A percentile compares a stretch with the other conserved stretches of the same genome.
Evolutionary conservation across 1,140 invertebrate genomes (phyloP).

Genomic region (Drosophila novamexicana): DNA sequence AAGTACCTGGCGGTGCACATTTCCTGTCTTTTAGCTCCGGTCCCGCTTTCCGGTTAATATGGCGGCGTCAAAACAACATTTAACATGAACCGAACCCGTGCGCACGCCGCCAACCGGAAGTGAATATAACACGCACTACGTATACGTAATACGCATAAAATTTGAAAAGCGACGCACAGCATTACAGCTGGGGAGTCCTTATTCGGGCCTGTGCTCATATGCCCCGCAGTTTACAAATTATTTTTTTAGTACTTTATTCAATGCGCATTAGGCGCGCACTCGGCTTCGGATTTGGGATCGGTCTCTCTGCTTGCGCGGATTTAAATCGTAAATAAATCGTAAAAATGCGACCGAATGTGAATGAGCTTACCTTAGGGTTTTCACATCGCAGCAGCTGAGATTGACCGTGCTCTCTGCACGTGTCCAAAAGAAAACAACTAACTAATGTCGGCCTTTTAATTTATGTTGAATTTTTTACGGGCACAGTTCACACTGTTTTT

Average conservation of each 20-base stretch:
- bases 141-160: slow-evolving; percentile 78
- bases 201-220: slow-evolving; percentile 43
- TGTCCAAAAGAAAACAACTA: slow-evolving; percentile 21
- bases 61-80: slow-evolving; percentile 82
- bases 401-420: slow-evolving; percentile 13
- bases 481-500: slow-evolving; percentile 11
- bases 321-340: slow-evolving; percentile 61
- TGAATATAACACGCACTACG: slow-evolving; percentile 71
- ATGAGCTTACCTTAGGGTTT: slow-evolving; percentile 16
- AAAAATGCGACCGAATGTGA: slow-evolving; percentile 36
- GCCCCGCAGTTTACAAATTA: slow-evolving; percentile 70
- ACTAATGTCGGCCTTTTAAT: slow-evolving; percentile 53
- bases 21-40: slow-evolving; percentile 67
- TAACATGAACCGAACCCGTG: slow-evolving; percentile 53
- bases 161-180: slow-evolving; percentile 55
- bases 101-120: slow-evolving; percentile 63
- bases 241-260: slow-evolving; percentile 81
- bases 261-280: slow-evolving; percentile 71
- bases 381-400: slow-evolving; percentile 26
- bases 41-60: slow-evolving; percentile 74
- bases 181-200: slow-evolving; percentile 31
- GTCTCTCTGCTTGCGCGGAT: slow-evolving; percentile 20
- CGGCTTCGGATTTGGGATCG: slow-evolving; percentile 33
- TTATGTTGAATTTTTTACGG: slow-evolving; percentile 50
- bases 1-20: slow-evolving; percentile 79